phyloP scores from a whole-genome alignment of 1,140 invertebrate genomes.

The Temnothorax nylanderi region DNA sequence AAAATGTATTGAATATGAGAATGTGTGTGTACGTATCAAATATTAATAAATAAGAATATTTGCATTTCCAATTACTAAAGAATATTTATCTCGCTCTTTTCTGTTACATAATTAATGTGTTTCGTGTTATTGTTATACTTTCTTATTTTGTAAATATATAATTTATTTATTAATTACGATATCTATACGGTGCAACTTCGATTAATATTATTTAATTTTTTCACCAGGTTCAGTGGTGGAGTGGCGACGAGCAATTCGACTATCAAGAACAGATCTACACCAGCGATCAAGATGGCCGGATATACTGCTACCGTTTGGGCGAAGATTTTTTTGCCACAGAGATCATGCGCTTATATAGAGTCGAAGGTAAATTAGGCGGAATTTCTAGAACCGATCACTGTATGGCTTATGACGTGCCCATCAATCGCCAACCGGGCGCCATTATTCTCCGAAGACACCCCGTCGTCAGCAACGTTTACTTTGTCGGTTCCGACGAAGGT shows the following conservation, averaged over 20 bases:
- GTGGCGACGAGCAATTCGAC: slow-evolving; percentile 69
- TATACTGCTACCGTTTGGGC: slow-evolving; percentile 73
- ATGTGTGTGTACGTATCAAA: neutral
- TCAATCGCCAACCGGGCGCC: slow-evolving; percentile 87
- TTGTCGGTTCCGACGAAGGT: slow-evolving; percentile 94
- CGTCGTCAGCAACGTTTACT: slow-evolving; percentile 88
- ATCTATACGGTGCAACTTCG: neutral
- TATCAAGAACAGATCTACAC: slow-evolving; percentile 79
- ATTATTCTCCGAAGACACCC: slow-evolving; percentile 89
- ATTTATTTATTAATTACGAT: neutral
- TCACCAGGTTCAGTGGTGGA: slow-evolving; percentile 81
- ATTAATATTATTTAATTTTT: neutral
- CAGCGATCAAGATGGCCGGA: slow-evolving; percentile 78
- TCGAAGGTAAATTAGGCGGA: slow-evolving; percentile 88
- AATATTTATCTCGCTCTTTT: neutral
- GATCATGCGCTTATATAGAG: slow-evolving; percentile 88
- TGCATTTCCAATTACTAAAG: neutral
- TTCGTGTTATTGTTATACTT: neutral
- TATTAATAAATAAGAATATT: neutral
- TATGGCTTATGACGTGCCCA: slow-evolving; percentile 82
- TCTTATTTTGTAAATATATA: neutral
- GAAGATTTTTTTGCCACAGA: slow-evolving; percentile 86
- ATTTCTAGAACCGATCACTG: slow-evolving; percentile 77
- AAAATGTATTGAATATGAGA: neutral
- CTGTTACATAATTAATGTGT: neutral